These are phyloP conservation scores for Enteromius paludinosus DNA, from an alignment of 2,797 vertebrate species.

Conservation along the genomic window DNA sequence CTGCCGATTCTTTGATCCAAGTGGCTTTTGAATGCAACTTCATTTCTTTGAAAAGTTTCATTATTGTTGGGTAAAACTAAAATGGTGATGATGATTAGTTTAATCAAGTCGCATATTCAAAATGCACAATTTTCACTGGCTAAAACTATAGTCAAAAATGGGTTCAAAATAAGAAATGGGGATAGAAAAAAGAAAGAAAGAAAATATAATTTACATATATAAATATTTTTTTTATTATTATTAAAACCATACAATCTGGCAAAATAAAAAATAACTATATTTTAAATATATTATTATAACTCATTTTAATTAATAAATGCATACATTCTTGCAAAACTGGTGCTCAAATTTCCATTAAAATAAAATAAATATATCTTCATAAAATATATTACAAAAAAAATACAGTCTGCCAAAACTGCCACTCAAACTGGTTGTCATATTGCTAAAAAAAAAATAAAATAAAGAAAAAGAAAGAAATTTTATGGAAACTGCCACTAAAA, in stretches of 20 bases:
- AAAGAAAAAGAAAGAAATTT: not conserved
- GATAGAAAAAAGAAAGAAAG: not conserved
- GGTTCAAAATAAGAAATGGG: not conserved
- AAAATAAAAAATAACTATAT: not conserved
- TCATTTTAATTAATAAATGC: not conserved
- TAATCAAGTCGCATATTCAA: not conserved
- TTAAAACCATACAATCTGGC: not conserved
- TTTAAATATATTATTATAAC: not conserved
- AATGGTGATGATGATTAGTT: not conserved
- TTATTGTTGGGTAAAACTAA: not conserved
- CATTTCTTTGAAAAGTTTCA: not conserved
- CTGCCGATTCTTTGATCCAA: not conserved
- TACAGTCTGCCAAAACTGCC: not conserved
- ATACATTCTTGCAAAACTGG: not conserved
- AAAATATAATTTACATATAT: not conserved
- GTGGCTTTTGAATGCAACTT: constrained; percentile 8
- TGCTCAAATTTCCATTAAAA: not conserved
- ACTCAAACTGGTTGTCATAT: not conserved
- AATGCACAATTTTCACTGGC: not conserved
- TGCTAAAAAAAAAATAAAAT: not conserved
- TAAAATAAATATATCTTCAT: not conserved
- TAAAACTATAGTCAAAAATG: not conserved
- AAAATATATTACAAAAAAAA: not conserved
- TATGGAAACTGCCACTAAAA: not conserved
- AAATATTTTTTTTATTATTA: not conserved